phyloP scores from a whole-genome alignment of 2,888 invertebrate species.

The Tortrix viridana region DNA sequence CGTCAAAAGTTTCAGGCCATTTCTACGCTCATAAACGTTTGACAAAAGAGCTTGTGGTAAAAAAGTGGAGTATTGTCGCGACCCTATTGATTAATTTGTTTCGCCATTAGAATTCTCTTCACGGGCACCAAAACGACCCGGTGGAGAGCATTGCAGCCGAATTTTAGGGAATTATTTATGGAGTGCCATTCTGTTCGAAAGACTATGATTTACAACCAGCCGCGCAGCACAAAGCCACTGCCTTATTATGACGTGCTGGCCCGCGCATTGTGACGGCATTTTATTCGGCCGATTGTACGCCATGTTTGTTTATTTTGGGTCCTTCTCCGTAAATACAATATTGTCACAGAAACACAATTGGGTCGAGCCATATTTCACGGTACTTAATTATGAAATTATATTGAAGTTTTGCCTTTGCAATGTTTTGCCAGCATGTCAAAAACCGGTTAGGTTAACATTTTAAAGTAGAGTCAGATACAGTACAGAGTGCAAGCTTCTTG shows the following conservation, averaged over 20 bases:
- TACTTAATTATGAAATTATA: slow-evolving; percentile 67
- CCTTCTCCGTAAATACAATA: slow-evolving; percentile 77
- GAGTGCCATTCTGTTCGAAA: slow-evolving; percentile 79
- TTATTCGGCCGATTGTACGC: slow-evolving; percentile 74
- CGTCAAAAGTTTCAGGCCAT: slow-evolving; percentile 47
- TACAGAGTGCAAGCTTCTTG: slow-evolving; percentile 2
- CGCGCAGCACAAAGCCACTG: slow-evolving; percentile 72
- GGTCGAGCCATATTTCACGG: slow-evolving; percentile 75
- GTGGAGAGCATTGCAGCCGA: slow-evolving; percentile 67
- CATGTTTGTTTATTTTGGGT: slow-evolving; percentile 81
- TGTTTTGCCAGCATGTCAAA: slow-evolving; percentile 61
- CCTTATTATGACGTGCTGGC: slow-evolving; percentile 82
- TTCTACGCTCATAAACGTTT: slow-evolving; percentile 55
- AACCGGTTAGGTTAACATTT: slow-evolving; percentile 35
- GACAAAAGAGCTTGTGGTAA: slow-evolving; percentile 58
- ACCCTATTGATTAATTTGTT: slow-evolving; percentile 78
- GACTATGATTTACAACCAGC: slow-evolving; percentile 79
- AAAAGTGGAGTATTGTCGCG: slow-evolving; percentile 63
- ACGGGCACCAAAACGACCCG: slow-evolving; percentile 66
- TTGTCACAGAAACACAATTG: slow-evolving; percentile 74
- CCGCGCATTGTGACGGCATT: slow-evolving; percentile 78
- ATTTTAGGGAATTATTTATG: slow-evolving; percentile 79
- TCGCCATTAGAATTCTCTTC: slow-evolving; percentile 76
- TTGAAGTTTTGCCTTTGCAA: slow-evolving; percentile 50
- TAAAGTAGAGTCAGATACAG: slow-evolving; percentile 14